Evolutionary conservation across 1,140 invertebrate genomes (phyloP).

Genomic region (Varroa destructor): DNA sequence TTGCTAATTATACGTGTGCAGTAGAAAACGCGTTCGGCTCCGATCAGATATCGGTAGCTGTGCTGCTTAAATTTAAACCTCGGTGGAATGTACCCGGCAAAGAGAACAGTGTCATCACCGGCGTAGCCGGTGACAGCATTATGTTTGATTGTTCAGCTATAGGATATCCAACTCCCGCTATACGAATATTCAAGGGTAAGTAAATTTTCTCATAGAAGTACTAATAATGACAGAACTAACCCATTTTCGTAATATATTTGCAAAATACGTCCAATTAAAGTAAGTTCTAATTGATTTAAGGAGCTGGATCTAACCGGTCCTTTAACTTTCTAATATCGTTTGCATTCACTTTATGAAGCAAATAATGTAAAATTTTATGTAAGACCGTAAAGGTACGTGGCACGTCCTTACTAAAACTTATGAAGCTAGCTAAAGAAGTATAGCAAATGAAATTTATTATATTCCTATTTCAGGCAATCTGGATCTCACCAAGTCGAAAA

Average conservation of each 20-base stretch:
- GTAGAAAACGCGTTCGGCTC: slow-evolving; percentile 12
- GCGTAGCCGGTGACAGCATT: neutral
- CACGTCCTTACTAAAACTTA: too few relatives aligned
- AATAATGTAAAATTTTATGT: too few relatives aligned
- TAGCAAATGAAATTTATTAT: too few relatives aligned
- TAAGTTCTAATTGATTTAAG: neutral
- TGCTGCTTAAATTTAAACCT: neutral
- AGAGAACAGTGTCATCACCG: neutral
- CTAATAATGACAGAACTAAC: neutral
- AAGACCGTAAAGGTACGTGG: too few relatives aligned
- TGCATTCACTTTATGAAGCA: neutral
- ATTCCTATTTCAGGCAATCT: too few relatives aligned
- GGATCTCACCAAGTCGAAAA: too few relatives aligned
- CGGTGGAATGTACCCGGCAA: neutral
- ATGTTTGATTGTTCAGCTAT: neutral
- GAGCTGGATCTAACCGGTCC: neutral
- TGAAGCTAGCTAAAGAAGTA: too few relatives aligned
- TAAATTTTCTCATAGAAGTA: neutral
- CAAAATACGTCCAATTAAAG: neutral
- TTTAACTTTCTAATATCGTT: neutral
- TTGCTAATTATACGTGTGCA: slow-evolving; percentile 6
- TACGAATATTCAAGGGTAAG: neutral
- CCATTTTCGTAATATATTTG: neutral
- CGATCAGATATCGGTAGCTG: slow-evolving; percentile 1
- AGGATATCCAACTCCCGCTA: slow-evolving; percentile 18